Conservation (phyloP, 2,888 invertebrate genomes). For the Anagyrus pseudococci region DNA sequence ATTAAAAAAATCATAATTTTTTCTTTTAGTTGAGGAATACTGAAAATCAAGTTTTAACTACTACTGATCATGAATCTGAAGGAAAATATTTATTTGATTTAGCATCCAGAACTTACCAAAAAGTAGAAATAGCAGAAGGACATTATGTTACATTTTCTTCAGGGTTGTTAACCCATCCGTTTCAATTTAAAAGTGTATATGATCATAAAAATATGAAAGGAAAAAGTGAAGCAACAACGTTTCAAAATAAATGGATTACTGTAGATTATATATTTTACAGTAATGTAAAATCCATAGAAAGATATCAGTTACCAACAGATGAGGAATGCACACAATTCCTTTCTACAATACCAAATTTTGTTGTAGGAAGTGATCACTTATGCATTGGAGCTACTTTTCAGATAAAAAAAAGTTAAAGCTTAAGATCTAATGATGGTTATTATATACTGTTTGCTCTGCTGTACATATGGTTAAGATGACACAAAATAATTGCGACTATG, state of each 20-base stretch:
- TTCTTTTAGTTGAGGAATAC: conserved; percentile 46
- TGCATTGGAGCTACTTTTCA: conserved; percentile 77
- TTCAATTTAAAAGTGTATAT: conserved; percentile 76
- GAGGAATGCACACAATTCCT: conserved; percentile 65
- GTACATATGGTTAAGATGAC: background rate
- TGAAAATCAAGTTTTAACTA: conserved; percentile 28
- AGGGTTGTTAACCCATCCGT: conserved; percentile 70
- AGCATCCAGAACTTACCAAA: conserved; percentile 43
- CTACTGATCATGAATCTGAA: background rate
- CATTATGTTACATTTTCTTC: conserved; percentile 64
- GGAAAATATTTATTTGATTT: conserved; percentile 40
- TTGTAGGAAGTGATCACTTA: conserved; percentile 84
- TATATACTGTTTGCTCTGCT: conserved; percentile 22
- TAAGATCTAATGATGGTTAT: background rate
- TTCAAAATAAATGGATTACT: conserved; percentile 76
- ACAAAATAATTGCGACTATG: conserved; percentile 20
- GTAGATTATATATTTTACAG: conserved; percentile 94
- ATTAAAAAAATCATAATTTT: too few relatives aligned
- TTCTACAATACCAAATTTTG: conserved; percentile 76
- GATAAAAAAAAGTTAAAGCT: conserved; percentile 53
- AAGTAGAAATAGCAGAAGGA: conserved; percentile 48
- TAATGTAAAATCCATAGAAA: conserved; percentile 60
- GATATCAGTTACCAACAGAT: conserved; percentile 71
- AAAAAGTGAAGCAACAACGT: conserved; percentile 74
- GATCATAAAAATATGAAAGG: conserved; percentile 61